Conservation (phyloP, 2,888 invertebrate species). For the Aphodius granarius region DNA sequence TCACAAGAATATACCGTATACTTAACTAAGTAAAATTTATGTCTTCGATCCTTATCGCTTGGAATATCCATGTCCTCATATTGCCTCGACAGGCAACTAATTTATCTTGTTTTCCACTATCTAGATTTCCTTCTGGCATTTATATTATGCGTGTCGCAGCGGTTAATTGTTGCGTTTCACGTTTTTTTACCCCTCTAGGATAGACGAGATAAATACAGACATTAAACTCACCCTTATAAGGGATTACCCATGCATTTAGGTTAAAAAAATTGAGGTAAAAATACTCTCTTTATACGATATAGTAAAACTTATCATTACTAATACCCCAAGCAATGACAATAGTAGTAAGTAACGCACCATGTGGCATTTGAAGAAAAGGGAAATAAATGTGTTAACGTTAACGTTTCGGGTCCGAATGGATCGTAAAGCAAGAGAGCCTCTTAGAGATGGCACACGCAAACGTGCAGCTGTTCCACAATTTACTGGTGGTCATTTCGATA, state of each 20-base stretch:
- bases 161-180: background rate
- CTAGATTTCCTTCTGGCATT: background rate
- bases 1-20: background rate
- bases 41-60: background rate
- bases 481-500: conserved; percentile 44
- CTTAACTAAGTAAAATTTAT: background rate
- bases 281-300: too few species aligned
- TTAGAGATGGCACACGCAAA: conserved; percentile 3
- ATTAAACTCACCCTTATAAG: too few species aligned
- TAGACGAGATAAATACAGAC: background rate
- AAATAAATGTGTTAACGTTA: conserved; percentile 9
- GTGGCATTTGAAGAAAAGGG: background rate
- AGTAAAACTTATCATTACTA: too few species aligned
- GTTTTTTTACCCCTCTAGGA: background rate
- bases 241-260: too few species aligned
- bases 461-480: conserved; percentile 40
- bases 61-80: background rate
- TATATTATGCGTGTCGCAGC: background rate
- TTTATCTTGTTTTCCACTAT: background rate
- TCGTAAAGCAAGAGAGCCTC: conserved; percentile 6
- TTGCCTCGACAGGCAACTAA: background rate
- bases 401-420: background rate
- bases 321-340: background rate
- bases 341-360: background rate
- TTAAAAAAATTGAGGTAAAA: too few species aligned